Evolutionary conservation across 2,888 invertebrate genomes (phyloP).

Genomic region (Allygus modestus): DNA sequence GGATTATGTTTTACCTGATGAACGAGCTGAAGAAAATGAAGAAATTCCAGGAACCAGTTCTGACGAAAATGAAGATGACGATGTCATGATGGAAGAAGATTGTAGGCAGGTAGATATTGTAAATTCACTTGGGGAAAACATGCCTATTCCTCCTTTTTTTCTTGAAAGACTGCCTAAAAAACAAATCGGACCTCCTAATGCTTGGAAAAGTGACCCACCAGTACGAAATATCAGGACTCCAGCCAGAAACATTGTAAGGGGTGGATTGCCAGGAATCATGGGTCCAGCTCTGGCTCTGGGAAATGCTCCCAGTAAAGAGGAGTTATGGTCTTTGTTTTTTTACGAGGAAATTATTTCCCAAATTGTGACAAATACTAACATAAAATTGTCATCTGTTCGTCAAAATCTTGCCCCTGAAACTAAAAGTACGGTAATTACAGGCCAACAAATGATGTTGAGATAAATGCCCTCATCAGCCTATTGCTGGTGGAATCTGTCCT

Average conservation of each 20-base stretch:
- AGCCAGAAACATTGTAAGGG: constrained; percentile 35
- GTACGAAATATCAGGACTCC: constrained; percentile 20
- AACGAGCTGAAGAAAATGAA: background rate
- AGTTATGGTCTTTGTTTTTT: constrained; percentile 50
- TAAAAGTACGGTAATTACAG: constrained; percentile 28
- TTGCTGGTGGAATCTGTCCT: constrained; percentile 25
- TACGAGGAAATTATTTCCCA: constrained; percentile 45
- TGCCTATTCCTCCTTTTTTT: background rate
- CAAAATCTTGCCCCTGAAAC: constrained; percentile 24
- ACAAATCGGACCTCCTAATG: constrained; percentile 52
- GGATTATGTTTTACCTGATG: constrained; percentile 15
- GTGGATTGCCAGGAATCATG: constrained; percentile 35
- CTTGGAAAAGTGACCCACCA: constrained; percentile 28
- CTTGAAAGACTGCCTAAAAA: constrained; percentile 32
- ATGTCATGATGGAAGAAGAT: constrained; percentile 3
- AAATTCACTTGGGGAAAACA: background rate
- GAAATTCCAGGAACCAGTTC: background rate
- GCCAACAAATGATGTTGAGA: constrained; percentile 9
- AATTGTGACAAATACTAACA: constrained; percentile 50
- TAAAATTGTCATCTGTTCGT: constrained; percentile 18
- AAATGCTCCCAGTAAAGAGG: background rate
- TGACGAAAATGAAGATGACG: background rate
- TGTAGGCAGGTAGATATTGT: constrained; percentile 2
- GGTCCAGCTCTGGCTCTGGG: constrained; percentile 35
- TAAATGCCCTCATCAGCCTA: constrained; percentile 19